Base-by-base conservation (phyloP, 2,888 invertebrate genomes). In the Aleiodes testaceus region DNA sequence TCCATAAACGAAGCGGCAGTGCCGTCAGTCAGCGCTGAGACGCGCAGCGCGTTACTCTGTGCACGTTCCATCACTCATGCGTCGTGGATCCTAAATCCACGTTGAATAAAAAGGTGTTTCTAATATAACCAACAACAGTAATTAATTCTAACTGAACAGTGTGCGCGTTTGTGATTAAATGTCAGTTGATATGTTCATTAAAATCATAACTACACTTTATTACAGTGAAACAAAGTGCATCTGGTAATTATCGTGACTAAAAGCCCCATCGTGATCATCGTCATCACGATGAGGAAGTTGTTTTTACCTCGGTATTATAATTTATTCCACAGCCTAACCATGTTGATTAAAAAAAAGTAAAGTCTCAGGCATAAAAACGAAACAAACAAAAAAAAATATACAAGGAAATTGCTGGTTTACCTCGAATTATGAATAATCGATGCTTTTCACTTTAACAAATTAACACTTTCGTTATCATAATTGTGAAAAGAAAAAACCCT, bases 21-120 rank as follows among this genome's bases (percentile, higher is more conserved):
- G 70, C 72, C 68, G 75, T 78, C 77, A 82, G 82, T 82, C 74
- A 70, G 78, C 75, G 79, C 72, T 74, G 79, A 78, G 79, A 78
- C 82, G 79, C 80, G 82, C 75, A 67, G 36, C 75, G 63, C 55
- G 26, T 42, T 61, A 67, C 72, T 44, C 63, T 45, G 65, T 36
- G 16, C 14, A n/a, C n/a, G 16, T 18, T 20, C 26, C 63, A 42
- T 52, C 52, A n/a, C 55, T 30, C 66, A 14, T 59, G 69, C 52
- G 42, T 59, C 64, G 50, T 66, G 45, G 72, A 74, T 69, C 59
- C 42, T 49, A 20, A 26, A 47, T 69, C 61, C 61, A 22, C 47
- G n/a, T 49, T 45, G n/a, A 50, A 55, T 42, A 50, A 66, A 66
- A 50, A 30, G 16, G 26, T 26, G 26, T 26, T 26, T 26, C 26